Conservation (phyloP, 2,888 invertebrate genomes). For the Xiphydria camelus region DNA sequence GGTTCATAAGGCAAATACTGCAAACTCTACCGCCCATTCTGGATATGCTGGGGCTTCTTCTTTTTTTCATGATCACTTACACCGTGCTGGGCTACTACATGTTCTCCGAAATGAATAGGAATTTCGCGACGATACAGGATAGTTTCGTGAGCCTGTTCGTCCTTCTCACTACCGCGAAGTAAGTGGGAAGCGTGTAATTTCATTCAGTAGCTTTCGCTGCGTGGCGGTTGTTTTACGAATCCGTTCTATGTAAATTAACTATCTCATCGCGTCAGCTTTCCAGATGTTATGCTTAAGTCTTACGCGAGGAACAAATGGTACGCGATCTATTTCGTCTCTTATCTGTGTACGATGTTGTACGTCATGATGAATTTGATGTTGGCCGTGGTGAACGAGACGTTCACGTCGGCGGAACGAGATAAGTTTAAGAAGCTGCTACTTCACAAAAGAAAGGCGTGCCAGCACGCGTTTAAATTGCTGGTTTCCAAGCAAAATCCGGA, state of each 20-base stretch:
- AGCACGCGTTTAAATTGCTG: slow-evolving; percentile 78
- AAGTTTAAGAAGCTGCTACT: slow-evolving; percentile 82
- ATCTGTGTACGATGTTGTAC: slow-evolving; percentile 82
- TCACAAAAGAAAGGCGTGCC: slow-evolving; percentile 80
- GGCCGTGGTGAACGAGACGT: slow-evolving; percentile 89
- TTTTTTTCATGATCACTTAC: slow-evolving; percentile 85
- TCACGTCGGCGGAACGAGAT: slow-evolving; percentile 82
- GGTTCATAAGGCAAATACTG: slow-evolving; percentile 78
- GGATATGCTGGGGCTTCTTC: slow-evolving; percentile 81
- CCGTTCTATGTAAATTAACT: background rate
- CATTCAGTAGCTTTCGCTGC: background rate
- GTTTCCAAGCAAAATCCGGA: slow-evolving; percentile 76
- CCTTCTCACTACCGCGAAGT: slow-evolving; percentile 89
- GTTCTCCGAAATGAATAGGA: slow-evolving; percentile 77
- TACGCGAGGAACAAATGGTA: slow-evolving; percentile 80
- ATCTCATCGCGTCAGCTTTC: slow-evolving; percentile 66
- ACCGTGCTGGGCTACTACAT: slow-evolving; percentile 81
- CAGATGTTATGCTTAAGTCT: slow-evolving; percentile 92
- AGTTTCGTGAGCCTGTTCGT: slow-evolving; percentile 89
- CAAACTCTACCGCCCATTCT: slow-evolving; percentile 85
- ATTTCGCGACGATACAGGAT: slow-evolving; percentile 77
- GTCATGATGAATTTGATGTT: slow-evolving; percentile 91
- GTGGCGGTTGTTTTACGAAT: too few relatives aligned
- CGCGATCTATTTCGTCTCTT: slow-evolving; percentile 84
- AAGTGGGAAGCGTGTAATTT: slow-evolving; percentile 54